Evolutionary conservation across 2,888 invertebrate genomes (phyloP), one percentile per base, ranked within the genome.

Genomic region (Diplazon laetatorius): DNA sequence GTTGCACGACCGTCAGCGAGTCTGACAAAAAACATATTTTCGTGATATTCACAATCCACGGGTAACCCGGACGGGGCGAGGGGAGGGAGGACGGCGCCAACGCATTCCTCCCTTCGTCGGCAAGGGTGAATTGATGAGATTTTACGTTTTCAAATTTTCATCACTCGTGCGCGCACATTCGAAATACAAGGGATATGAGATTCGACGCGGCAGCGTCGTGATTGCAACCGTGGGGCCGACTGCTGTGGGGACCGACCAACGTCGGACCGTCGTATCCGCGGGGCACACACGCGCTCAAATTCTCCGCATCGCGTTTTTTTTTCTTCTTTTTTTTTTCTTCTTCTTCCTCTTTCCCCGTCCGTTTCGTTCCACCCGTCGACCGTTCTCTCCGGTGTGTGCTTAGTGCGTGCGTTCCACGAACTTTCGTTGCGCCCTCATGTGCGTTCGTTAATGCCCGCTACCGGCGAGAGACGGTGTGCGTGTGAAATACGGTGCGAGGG

Each of bases 391-490:
- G n/a, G 69, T 73, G 55, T 65, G 9, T 55, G 10, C 12, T 44
- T 3, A 39, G 63, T 57, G 42, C 48, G 12, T 50, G 25, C 25
- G 63, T 39, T 25, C 62, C 48, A 10, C 35, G 16, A 42, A 63
- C 62, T 76, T 71, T 59, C 71, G 60, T 72, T 66, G 37, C 20
- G 57, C 46, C n/a, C 50, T 46, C 37, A 68, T 66, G 30, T 65
- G 70, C 69, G 59, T 65, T 65, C 59, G 59, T 65, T 82, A 82
- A 82, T 76, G 68, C 75, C 44, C n/a, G 60, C 77, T 69, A 37
- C 57, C 71, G 63, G 65, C 63, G 60, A 52, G 55, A 63, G 42
- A 62, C 71, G 60, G 68, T 76, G 48, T 65, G 59, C 25, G 70
- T 78, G 78, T n/a, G 44, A 50, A 30, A 57, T 75, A 65, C 69